These are phyloP conservation scores for Eretmochelys imbricata DNA, from an alignment of 2,113 vertebrate species.

Conservation along the genomic window DNA sequence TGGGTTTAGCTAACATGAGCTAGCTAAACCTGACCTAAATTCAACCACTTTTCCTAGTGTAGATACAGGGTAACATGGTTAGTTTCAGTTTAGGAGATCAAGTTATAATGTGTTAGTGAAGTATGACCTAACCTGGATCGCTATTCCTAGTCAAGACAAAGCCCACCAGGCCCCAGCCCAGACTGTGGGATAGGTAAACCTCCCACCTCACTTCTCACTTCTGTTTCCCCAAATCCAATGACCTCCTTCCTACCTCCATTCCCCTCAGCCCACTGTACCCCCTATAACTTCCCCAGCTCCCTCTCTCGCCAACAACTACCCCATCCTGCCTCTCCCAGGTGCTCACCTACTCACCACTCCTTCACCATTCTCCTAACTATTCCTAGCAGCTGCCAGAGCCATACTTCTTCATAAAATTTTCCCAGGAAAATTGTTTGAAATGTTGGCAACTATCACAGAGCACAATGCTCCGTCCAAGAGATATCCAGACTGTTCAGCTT, in stretches of 20 bases:
- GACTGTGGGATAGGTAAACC: not conserved
- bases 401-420: not conserved
- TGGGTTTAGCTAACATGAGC: not conserved
- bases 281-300: not conserved
- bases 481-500: not conserved
- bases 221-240: not conserved
- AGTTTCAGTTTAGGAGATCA: not conserved
- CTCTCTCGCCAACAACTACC: fast-evolving
- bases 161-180: not conserved
- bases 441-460: not conserved
- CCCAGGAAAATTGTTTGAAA: not conserved
- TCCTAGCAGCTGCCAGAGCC: not conserved
- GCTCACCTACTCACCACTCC: fast-evolving
- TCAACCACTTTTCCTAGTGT: not conserved
- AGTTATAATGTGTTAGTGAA: not conserved
- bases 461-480: not conserved
- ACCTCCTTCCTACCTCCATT: not conserved
- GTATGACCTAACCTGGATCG: not conserved
- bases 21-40: not conserved
- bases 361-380: not conserved
- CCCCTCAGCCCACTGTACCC: not conserved
- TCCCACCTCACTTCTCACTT: not conserved
- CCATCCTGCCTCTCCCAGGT: not conserved
- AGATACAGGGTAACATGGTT: not conserved
- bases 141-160: not conserved